Conservation (phyloP, 2,797 vertebrate genomes). For the Catostomus latipinnis region DNA sequence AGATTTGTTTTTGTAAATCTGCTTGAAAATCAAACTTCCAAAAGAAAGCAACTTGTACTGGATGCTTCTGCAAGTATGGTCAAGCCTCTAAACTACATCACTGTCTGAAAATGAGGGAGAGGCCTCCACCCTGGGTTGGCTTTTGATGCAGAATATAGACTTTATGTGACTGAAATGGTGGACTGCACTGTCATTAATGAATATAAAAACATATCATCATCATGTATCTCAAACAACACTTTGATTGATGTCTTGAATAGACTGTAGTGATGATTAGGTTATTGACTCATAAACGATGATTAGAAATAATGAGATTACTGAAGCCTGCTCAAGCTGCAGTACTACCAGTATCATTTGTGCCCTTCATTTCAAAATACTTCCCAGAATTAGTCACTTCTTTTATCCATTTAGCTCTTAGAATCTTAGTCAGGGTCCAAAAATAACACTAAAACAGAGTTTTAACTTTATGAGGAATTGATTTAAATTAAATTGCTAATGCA, state of each 20-base stretch:
- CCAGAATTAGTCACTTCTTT: too few relatives aligned
- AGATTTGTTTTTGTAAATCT: background rate
- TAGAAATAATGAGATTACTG: constrained; percentile 10
- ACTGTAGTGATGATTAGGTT: constrained; percentile 41
- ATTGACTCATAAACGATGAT: constrained; percentile 26
- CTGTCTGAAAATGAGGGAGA: background rate
- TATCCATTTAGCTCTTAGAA: too few relatives aligned
- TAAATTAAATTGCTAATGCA: too few relatives aligned
- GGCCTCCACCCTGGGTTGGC: background rate
- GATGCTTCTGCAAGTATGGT: constrained; percentile 23
- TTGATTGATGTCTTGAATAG: constrained; percentile 9
- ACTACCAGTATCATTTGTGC: background rate
- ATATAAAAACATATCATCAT: constrained; percentile 40
- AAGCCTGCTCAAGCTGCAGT: constrained; percentile 4
- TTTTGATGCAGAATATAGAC: background rate
- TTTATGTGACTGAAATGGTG: background rate
- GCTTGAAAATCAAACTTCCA: background rate
- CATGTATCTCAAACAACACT: constrained; percentile 42
- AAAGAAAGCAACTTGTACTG: background rate
- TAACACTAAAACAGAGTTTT: background rate
- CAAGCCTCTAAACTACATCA: constrained; percentile 12
- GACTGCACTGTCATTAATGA: constrained; percentile 25
- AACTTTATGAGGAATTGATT: too few relatives aligned
- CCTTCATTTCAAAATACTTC: too few relatives aligned
- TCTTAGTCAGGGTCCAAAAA: background rate